Percentiles rank a stretch among this genome's conserved stretches.
Conservation (phyloP, 2,888 invertebrate species). For the Platycheirus rosarum region DNA sequence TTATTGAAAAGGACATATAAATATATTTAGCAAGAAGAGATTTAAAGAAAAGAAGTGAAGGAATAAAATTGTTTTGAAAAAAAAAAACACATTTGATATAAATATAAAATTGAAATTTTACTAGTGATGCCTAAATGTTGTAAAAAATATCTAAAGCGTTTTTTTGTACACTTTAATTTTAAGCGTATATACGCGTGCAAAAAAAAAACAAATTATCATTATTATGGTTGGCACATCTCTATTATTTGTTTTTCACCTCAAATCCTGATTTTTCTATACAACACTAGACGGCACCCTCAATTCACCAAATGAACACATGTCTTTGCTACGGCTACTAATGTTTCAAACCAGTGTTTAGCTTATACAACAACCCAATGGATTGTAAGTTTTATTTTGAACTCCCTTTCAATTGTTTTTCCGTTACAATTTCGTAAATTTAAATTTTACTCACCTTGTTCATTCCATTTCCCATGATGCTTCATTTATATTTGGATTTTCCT, state of each 20-base stretch:
- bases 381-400: neutral
- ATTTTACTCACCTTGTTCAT: constrained; percentile 91
- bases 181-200: too few species aligned
- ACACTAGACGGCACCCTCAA: neutral
- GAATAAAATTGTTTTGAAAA: too few species aligned
- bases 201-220: too few species aligned
- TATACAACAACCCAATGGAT: constrained; percentile 3
- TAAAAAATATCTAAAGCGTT: too few species aligned
- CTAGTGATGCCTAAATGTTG: too few species aligned
- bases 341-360: constrained; percentile 15
- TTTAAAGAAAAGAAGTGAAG: too few species aligned
- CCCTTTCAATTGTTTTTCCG: neutral
- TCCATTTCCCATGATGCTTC: constrained; percentile 91
- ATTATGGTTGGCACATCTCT: neutral
- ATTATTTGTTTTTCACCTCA: neutral
- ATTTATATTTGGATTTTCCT: constrained; percentile 77
- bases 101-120: too few species aligned
- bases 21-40: too few species aligned
- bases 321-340: neutral
- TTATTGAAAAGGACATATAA: too few species aligned
- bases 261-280: neutral
- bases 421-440: constrained; percentile 12
- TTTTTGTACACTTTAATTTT: too few species aligned
- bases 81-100: too few species aligned
- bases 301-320: neutral